phyloP scores from a whole-genome alignment of 2,888 invertebrate genomes.

The Agonopterix heracliana region DNA sequence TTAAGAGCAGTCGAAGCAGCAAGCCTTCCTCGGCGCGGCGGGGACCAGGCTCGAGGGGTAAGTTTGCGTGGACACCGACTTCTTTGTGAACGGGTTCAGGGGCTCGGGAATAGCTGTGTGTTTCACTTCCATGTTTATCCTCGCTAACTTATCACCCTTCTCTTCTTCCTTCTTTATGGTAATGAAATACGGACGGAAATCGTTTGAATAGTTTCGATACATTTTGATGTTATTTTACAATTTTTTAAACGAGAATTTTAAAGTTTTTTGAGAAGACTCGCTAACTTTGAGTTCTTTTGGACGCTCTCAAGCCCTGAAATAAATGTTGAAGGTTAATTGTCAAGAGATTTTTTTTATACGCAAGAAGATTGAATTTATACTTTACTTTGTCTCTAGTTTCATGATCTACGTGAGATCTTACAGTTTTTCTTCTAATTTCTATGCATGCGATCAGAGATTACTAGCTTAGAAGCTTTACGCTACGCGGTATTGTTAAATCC shows the following conservation, averaged over 20 bases:
- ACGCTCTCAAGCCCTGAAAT: too few relatives aligned
- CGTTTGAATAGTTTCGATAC: conserved; percentile 41
- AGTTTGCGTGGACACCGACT: conserved; percentile 51
- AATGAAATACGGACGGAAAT: conserved; percentile 59
- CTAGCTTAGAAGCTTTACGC: too few relatives aligned
- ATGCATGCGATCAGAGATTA: too few relatives aligned
- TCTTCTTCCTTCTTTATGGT: conserved; percentile 60
- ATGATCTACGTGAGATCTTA: too few relatives aligned
- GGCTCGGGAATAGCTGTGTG: conserved; percentile 33
- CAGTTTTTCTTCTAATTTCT: too few relatives aligned
- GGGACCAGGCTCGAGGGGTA: conserved; percentile 55
- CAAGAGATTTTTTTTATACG: too few relatives aligned
- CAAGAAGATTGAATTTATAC: too few relatives aligned
- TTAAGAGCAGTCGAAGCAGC: conserved; percentile 52
- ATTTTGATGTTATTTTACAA: background rate
- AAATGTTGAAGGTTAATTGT: too few relatives aligned
- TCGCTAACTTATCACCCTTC: conserved; percentile 58
- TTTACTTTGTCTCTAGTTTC: too few relatives aligned
- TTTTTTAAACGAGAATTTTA: conserved; percentile 22
- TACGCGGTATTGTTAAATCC: too few relatives aligned
- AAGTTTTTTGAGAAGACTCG: too few relatives aligned
- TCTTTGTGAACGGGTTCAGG: conserved; percentile 53
- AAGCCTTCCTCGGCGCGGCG: conserved; percentile 52
- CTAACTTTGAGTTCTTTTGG: too few relatives aligned
- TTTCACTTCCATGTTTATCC: conserved; percentile 61